A percentile compares a stretch with the other conserved stretches of the same genome.
These are phyloP conservation scores for Andrena flavipes DNA, from an alignment of 2,888 invertebrate genomes.

Conservation along the genomic window DNA sequence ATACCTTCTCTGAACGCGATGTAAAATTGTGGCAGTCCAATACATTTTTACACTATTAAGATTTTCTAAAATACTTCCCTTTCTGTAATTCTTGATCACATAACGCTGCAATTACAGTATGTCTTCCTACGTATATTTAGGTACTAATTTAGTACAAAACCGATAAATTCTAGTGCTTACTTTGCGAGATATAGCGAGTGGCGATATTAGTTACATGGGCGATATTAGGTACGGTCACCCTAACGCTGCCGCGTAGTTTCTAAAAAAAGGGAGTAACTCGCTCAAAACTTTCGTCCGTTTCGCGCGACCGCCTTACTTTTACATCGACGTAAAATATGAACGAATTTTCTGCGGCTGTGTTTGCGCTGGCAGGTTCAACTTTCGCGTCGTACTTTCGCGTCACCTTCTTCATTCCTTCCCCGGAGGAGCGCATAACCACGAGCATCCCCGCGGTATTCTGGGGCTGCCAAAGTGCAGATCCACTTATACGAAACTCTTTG, in stretches of 20 bases:
- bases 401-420: not conserved
- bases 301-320: not conserved
- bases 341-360: conserved; percentile 18
- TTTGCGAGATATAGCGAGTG: too few species aligned
- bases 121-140: too few species aligned
- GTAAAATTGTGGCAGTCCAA: too few species aligned
- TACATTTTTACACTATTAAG: too few species aligned
- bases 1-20: too few species aligned
- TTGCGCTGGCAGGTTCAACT: not conserved
- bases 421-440: not conserved
- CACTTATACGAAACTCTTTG: conserved; percentile 40
- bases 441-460: conserved; percentile 2
- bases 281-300: not conserved
- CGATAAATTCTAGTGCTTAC: too few species aligned
- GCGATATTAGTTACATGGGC: too few species aligned
- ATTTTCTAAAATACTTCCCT: too few species aligned
- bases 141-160: too few species aligned
- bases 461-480: conserved; percentile 23
- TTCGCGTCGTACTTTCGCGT: conserved; percentile 14
- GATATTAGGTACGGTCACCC: too few species aligned
- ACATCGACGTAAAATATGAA: conserved; percentile 14
- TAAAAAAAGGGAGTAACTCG: not conserved
- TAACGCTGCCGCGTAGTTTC: not conserved
- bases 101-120: too few species aligned
- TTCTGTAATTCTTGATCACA: too few species aligned